Base-by-base conservation (phyloP, 2,888 invertebrate species). In the Meta bourneti region DNA sequence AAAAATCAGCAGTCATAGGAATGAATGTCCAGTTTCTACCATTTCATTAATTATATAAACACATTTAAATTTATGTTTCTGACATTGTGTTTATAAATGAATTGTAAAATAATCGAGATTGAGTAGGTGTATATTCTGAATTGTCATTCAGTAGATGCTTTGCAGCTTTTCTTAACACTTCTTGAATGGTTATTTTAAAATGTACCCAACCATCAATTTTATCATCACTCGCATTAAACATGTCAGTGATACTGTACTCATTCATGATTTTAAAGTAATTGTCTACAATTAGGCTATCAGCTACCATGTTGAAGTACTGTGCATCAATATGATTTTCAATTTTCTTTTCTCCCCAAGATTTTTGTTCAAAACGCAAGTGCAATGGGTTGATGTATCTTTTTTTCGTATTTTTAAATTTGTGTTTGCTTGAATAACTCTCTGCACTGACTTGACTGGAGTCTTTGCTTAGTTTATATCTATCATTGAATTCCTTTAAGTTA, bases 101-200 rank as follows among this genome's bases (percentile, higher is more conserved):
- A 61, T 61, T 61, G 61, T 16, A 61, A 16, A 16, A 61, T 16
- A 61, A 61, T 61, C 16, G 11, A 7, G 61, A 61, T 61, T 61
- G 61, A 61, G 16, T 61, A 16, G 61, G 11, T 11, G 61, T 9
- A 9, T 61, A 9, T 16, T 16, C 61, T 0, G 16, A 61, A 61
- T 9, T 61, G 19, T 74, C 74, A n/a, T 74, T 19, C 20, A 74
- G 1, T 34, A 74, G 74, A 74, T 34, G 74, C 6, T 34, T 61
- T 11, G 74, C 74, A 34, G 80, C 34, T 19, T 19, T 83, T 74
- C 74, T 82, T 6, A 87, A 16, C 52, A 87, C 71, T 71, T 69
- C 70, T 51, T 79, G 71, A 52, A 90, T 19, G 11, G 79, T 71
- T 34, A 90, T 54, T 90, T 84, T 90, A 20, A 90, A 90, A 78